These are phyloP conservation scores for Chiloscyllium punctatum DNA, from an alignment of 2,797 vertebrate genomes.

Conservation along the genomic window DNA sequence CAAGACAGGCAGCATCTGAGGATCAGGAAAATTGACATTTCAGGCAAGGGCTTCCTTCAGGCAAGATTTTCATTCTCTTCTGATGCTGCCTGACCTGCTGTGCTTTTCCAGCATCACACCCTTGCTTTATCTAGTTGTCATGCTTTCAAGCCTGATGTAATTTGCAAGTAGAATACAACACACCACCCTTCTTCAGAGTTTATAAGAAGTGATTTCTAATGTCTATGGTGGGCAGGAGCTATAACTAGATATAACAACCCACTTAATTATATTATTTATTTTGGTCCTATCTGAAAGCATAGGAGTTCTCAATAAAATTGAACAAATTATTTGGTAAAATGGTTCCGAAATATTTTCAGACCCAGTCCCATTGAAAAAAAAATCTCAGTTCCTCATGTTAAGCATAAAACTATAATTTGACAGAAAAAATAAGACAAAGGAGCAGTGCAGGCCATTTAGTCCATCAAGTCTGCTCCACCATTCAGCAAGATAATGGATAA, in stretches of 20 bases:
- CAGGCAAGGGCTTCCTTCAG: too few species aligned
- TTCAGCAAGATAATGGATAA: too few species aligned
- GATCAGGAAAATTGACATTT: too few species aligned
- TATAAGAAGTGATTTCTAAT: background rate
- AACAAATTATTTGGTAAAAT: background rate
- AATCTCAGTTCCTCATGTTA: background rate
- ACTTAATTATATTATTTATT: background rate
- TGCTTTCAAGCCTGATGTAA: background rate
- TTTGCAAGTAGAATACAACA: background rate
- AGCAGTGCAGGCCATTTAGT: too few species aligned
- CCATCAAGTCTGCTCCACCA: too few species aligned
- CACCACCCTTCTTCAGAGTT: background rate
- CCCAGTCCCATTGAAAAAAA: background rate
- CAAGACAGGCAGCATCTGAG: too few species aligned
- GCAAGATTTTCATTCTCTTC: too few species aligned
- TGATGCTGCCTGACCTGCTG: too few species aligned
- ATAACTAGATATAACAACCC: background rate
- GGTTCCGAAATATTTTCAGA: background rate
- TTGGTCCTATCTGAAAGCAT: background rate
- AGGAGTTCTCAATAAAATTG: background rate
- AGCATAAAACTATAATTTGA: background rate
- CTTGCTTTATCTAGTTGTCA: background rate
- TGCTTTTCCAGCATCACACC: too few species aligned
- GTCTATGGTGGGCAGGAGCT: background rate
- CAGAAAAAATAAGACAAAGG: background rate